phyloP scores from a whole-genome alignment of 2,113 vertebrate genomes.

The Myodes glareolus region DNA sequence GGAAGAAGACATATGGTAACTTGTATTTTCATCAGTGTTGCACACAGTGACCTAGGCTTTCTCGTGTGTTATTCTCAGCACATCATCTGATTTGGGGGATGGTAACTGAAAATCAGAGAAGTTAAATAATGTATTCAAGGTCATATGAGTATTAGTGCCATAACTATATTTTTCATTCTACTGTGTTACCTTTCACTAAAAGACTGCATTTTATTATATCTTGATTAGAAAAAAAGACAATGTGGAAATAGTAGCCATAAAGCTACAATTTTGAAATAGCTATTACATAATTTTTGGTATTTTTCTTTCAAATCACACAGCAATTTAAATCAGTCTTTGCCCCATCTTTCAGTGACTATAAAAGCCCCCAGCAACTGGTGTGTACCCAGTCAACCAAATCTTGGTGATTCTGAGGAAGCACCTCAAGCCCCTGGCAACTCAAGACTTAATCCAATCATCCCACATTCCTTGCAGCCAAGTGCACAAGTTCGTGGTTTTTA shows the following conservation, averaged over 20 bases:
- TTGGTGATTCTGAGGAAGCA: not conserved
- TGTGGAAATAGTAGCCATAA: slow-evolving; percentile 17
- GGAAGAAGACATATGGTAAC: not conserved
- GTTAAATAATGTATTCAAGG: not conserved
- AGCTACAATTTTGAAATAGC: slow-evolving; percentile 3
- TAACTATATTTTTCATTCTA: not conserved
- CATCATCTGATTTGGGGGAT: not conserved
- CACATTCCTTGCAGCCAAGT: not conserved
- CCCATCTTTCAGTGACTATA: not conserved
- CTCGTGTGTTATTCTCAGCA: not conserved
- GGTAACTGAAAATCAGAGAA: not conserved
- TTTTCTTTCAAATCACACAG: slow-evolving; percentile 39
- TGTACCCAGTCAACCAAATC: slow-evolving; percentile 23
- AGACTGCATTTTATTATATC: not conserved
- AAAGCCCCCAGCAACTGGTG: not conserved
- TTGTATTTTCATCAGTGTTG: not conserved
- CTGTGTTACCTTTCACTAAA: not conserved
- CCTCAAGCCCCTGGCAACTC: slow-evolving; percentile 18
- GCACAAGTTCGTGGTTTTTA: not conserved
- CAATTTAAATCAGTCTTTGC: slow-evolving; percentile 45
- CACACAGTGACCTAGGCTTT: not conserved
- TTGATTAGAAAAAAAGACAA: slow-evolving; percentile 12
- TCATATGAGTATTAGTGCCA: not conserved
- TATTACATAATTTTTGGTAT: not conserved
- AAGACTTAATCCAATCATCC: not conserved